These are phyloP conservation scores for Cerceris rybyensis DNA, from an alignment of 2,888 invertebrate species.

Conservation along the genomic window DNA sequence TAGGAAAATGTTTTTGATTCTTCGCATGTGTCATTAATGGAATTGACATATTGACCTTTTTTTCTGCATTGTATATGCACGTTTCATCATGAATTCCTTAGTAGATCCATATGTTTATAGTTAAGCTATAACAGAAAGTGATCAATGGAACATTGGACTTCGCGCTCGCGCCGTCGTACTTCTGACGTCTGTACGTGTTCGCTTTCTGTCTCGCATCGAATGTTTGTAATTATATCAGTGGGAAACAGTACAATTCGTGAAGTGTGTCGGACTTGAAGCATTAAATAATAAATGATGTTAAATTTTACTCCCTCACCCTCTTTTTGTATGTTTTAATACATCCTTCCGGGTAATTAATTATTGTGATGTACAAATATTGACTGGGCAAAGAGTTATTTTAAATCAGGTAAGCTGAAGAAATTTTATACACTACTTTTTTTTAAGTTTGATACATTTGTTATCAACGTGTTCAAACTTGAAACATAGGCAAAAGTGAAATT, in stretches of 20 bases:
- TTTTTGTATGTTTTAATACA: constrained; percentile 24
- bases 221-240: constrained; percentile 41
- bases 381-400: constrained; percentile 31
- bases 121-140: constrained; percentile 56
- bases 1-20: too few relatives aligned
- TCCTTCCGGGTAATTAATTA: constrained; percentile 38
- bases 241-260: constrained; percentile 16
- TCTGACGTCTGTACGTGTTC: constrained; percentile 27
- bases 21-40: neutral
- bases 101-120: constrained; percentile 58
- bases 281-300: constrained; percentile 36
- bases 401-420: constrained; percentile 41
- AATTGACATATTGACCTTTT: neutral
- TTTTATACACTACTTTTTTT: constrained; percentile 40
- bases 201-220: constrained; percentile 37
- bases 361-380: constrained; percentile 37
- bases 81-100: constrained; percentile 43
- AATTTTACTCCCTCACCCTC: neutral
- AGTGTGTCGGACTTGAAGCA: neutral
- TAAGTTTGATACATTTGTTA: neutral
- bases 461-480: neutral
- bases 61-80: neutral
- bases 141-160: constrained; percentile 63
- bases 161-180: constrained; percentile 60
- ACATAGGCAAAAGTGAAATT: neutral